A percentile compares a stretch with the other conserved stretches of the same genome.
Evolutionary conservation across 2,888 invertebrate genomes (phyloP).

Genomic region (Catotricha subobsoleta): DNA sequence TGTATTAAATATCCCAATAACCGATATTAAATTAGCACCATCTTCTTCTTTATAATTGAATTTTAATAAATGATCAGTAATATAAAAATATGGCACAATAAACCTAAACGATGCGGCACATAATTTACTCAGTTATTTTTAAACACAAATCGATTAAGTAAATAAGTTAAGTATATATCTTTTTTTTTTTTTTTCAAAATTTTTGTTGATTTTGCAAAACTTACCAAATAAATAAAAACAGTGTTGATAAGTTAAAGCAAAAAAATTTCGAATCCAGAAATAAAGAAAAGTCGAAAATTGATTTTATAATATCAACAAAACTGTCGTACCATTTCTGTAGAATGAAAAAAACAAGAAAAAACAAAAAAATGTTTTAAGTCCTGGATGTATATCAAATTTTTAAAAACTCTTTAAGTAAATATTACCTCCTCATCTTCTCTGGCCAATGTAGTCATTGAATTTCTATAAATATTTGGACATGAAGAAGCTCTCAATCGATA

Average conservation of each 20-base stretch:
- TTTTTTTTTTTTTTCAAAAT: constrained; percentile 36
- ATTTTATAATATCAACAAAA: constrained; percentile 43
- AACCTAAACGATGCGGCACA: constrained; percentile 76
- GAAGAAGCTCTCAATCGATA: constrained; percentile 72
- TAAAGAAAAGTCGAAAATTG: constrained; percentile 62
- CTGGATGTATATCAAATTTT: not conserved
- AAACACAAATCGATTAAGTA: too few relatives aligned
- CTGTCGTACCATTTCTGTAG: constrained; percentile 58
- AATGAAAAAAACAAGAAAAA: constrained; percentile 9
- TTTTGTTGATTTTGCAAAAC: constrained; percentile 53
- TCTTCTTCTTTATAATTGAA: constrained; percentile 51
- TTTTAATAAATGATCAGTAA: constrained; percentile 65
- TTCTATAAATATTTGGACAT: constrained; percentile 78
- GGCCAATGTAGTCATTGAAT: constrained; percentile 72
- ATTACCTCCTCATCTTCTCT: constrained; percentile 57
- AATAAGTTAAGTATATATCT: not conserved
- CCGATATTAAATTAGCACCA: constrained; percentile 62
- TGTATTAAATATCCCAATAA: constrained; percentile 78
- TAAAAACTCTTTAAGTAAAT: constrained; percentile 9
- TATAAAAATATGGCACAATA: constrained; percentile 88
- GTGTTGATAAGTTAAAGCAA: constrained; percentile 66
- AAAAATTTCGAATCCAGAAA: constrained; percentile 62
- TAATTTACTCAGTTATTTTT: too few relatives aligned
- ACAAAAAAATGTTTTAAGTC: not conserved
- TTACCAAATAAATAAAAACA: constrained; percentile 80